phyloP scores from a whole-genome alignment of 2,797 vertebrate genomes.

The Neosilurus hyrtlii region DNA sequence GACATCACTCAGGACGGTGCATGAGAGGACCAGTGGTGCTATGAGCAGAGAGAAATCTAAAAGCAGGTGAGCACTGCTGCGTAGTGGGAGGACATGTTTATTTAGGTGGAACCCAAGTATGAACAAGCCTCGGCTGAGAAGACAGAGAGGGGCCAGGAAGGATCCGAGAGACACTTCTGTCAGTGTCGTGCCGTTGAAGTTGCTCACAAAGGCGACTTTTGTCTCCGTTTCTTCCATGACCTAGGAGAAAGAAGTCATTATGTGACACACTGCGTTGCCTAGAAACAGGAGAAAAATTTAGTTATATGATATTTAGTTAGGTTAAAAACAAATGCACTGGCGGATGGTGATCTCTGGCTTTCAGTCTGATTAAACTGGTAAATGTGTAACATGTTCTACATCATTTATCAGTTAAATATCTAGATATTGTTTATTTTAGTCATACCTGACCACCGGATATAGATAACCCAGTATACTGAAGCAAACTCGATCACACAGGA shows the following conservation, averaged over 20 bases:
- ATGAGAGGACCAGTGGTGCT: constrained; percentile 79
- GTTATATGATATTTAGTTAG: neutral
- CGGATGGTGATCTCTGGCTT: too few species aligned
- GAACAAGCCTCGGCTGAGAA: constrained; percentile 82
- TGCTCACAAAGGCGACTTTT: constrained; percentile 89
- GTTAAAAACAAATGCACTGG: too few species aligned
- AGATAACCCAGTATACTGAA: neutral
- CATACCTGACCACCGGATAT: too few species aligned
- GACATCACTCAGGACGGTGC: constrained; percentile 78
- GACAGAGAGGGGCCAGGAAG: constrained; percentile 78
- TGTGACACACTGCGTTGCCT: neutral
- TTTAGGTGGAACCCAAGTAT: constrained; percentile 71
- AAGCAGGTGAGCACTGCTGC: constrained; percentile 70
- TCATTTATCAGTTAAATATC: too few species aligned
- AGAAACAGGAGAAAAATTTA: neutral
- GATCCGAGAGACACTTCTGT: constrained; percentile 80
- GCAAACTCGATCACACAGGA: neutral
- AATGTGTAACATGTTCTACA: too few species aligned
- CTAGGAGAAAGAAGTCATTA: constrained; percentile 53
- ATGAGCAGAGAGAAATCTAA: constrained; percentile 82
- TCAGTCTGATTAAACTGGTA: too few species aligned
- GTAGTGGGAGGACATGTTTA: constrained; percentile 62
- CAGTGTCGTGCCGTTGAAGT: constrained; percentile 87
- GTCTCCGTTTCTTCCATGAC: constrained; percentile 80
- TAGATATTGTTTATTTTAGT: too few species aligned